phyloP scores from a whole-genome alignment of 2,797 vertebrate genomes.

The Lacerta viridis region DNA sequence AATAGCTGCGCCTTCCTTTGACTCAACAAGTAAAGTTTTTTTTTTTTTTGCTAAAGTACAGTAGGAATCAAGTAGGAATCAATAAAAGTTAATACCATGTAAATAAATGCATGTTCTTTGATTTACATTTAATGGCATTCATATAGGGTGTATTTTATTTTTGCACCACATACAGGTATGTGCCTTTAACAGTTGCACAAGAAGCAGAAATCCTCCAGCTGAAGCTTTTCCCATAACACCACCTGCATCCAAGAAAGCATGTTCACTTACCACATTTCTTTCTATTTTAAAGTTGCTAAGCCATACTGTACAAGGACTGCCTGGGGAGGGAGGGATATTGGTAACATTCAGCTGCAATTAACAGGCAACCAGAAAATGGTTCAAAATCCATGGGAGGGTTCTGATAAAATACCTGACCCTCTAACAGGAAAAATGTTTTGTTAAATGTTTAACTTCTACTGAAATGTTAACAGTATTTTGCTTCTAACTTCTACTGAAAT shows the following conservation, averaged over 20 bases:
- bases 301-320: not conserved
- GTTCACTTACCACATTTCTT: not conserved
- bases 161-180: not conserved
- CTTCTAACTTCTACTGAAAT: constrained; percentile 54
- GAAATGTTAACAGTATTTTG: constrained; percentile 68
- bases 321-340: not conserved
- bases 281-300: not conserved
- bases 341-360: not conserved
- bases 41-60: not conserved
- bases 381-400: constrained; percentile 7
- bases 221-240: not conserved
- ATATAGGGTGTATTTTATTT: not conserved
- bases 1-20: not conserved
- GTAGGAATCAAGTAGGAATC: too few relatives aligned
- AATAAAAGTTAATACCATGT: not conserved
- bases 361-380: not conserved
- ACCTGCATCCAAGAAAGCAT: not conserved
- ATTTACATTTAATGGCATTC: not conserved
- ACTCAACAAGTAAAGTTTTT: not conserved
- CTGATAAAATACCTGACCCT: not conserved
- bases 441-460: too few relatives aligned
- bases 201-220: not conserved
- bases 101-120: not conserved
- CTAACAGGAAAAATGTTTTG: not conserved
- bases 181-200: not conserved